Conservation (phyloP, 2,888 invertebrate genomes). For the Matsumyia berberina region DNA sequence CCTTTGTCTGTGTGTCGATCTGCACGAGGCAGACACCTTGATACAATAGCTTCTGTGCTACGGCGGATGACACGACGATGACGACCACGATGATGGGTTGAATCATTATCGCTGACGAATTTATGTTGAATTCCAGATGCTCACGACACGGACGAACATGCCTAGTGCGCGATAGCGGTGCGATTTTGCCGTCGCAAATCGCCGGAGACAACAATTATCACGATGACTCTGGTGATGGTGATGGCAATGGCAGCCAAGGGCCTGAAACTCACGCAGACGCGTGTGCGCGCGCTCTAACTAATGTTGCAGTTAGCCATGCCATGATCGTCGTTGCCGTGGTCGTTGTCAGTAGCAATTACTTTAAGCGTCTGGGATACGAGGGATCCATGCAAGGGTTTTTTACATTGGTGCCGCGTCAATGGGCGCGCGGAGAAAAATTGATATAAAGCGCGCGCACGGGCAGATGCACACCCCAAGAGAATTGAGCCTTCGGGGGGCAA, state of each 20-base stretch:
- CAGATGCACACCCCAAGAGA: not conserved
- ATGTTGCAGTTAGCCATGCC: constrained; percentile 45
- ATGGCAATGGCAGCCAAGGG: constrained; percentile 26
- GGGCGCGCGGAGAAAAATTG: constrained; percentile 18
- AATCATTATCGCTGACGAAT: constrained; percentile 67
- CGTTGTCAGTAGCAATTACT: constrained; percentile 33
- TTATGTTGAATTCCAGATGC: constrained; percentile 63
- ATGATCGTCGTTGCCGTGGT: constrained; percentile 23
- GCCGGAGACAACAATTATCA: constrained; percentile 54
- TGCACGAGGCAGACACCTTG: constrained; percentile 51
- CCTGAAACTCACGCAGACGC: constrained; percentile 34
- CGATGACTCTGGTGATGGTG: constrained; percentile 26
- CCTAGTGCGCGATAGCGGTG: constrained; percentile 38
- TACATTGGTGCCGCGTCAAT: constrained; percentile 22
- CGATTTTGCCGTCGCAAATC: constrained; percentile 31
- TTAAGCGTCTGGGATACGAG: constrained; percentile 23
- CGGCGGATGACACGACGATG: constrained; percentile 45
- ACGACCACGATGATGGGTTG: constrained; percentile 62
- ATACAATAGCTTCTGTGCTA: constrained; percentile 50
- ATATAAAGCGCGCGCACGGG: not conserved
- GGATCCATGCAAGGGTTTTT: constrained; percentile 6
- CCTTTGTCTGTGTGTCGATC: constrained; percentile 41
- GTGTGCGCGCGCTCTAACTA: constrained; percentile 8
- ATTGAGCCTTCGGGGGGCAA: constrained; percentile 9
- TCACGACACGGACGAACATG: constrained; percentile 51